Evolutionary conservation across 1,140 invertebrate genomes (phyloP).

Genomic region (Diorhabda carinulata): DNA sequence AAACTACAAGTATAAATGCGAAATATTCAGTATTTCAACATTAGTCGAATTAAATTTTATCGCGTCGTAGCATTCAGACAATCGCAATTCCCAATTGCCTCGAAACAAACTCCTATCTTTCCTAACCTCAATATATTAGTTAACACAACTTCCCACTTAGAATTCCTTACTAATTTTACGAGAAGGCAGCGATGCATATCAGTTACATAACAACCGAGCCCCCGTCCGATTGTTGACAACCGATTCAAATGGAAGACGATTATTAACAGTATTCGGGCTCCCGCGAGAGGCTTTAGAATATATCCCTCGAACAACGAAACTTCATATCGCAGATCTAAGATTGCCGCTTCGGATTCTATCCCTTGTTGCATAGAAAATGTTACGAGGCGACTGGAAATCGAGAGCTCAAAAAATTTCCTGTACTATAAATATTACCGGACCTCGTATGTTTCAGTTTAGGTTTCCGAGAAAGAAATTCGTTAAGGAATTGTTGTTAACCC

Average conservation of each 20-base stretch:
- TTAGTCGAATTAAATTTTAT: too few species aligned
- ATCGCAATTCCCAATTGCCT: too few species aligned
- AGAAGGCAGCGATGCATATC: background rate
- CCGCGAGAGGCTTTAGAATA: conserved; percentile 5
- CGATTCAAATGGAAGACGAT: conserved; percentile 13
- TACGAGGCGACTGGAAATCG: too few species aligned
- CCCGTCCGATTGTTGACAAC: conserved; percentile 15
- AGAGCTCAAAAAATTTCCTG: too few species aligned
- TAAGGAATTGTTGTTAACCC: too few species aligned
- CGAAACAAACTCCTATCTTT: background rate
- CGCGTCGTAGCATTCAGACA: too few species aligned
- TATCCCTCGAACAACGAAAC: conserved; percentile 11
- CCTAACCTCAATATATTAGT: background rate
- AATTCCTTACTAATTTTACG: conserved; percentile 2
- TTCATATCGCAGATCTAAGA: conserved; percentile 19
- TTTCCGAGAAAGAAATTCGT: too few species aligned
- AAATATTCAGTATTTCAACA: too few species aligned
- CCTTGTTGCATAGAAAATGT: conserved; percentile 5
- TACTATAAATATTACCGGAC: too few species aligned
- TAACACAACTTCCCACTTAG: background rate
- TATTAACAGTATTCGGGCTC: conserved; percentile 17
- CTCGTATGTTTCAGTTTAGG: too few species aligned
- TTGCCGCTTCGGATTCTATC: conserved; percentile 4
- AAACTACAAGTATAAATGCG: too few species aligned
- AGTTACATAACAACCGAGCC: background rate